These are phyloP conservation scores for Hylia prasina DNA, from an alignment of 2,113 vertebrate genomes.

Conservation along the genomic window DNA sequence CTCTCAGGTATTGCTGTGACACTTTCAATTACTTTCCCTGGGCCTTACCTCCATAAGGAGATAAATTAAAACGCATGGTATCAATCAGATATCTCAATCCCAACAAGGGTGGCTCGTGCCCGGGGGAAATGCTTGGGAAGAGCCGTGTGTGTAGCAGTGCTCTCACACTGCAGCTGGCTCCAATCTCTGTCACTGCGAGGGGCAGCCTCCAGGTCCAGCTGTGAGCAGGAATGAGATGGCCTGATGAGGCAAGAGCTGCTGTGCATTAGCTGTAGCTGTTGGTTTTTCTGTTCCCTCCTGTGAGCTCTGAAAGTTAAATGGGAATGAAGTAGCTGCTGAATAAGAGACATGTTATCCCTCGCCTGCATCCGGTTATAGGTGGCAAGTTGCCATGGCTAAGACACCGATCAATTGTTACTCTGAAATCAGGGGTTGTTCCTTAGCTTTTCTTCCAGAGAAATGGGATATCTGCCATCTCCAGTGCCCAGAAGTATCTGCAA, in stretches of 20 bases:
- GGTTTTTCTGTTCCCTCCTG: neutral
- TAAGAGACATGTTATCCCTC: neutral
- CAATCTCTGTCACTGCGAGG: neutral
- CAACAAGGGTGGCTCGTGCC: fast-evolving
- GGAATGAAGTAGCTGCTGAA: neutral
- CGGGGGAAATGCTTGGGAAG: neutral
- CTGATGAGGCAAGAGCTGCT: neutral
- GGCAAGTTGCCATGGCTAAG: neutral
- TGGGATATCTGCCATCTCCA: neutral
- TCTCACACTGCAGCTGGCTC: neutral
- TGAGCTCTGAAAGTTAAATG: slow-evolving; percentile 23
- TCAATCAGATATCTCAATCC: neutral
- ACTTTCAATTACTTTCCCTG: neutral
- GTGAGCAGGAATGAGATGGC: neutral
- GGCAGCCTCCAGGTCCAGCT: slow-evolving; percentile 4
- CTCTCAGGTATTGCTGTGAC: neutral
- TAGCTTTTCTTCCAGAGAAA: neutral
- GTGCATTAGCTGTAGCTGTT: slow-evolving; percentile 1
- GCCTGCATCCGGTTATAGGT: neutral
- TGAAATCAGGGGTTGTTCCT: neutral
- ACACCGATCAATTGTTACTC: neutral
- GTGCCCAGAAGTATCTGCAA: neutral
- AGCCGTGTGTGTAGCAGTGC: fast-evolving
- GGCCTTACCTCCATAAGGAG: neutral
- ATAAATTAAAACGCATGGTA: fast-evolving